Base-by-base conservation (phyloP, 2,888 invertebrate species). In the Julus scandinavius region DNA sequence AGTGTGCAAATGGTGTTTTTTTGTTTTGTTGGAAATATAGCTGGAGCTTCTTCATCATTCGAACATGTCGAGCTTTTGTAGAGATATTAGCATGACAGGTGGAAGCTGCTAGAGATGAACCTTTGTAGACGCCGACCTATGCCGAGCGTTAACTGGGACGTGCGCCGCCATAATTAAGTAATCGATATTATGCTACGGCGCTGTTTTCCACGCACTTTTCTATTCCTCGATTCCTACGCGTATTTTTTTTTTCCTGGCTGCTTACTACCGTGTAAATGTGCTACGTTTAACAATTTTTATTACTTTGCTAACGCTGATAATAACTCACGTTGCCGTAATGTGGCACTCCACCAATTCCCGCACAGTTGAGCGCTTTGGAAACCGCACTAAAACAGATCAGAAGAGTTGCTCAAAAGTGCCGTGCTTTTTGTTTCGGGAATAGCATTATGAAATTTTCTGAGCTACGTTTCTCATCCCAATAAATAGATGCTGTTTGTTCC, bases 241-340 rank as follows among this genome's bases (percentile, higher is more conserved):
- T 45, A 7, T 45, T 45, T 45, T 20, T 20, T 20, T 20, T 29
- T 72, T 54, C 15, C 54, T 17, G 17, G 5, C 6, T n/a, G 58
- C 58, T 63, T 63, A 63, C 63, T 29, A 7, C 63, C 63, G 63
- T 72, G 20, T 72, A 72, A 72, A 72, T 72, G 20, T 72, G 63
- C 63, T 72, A 72, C 63, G 63, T 72, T 72, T 72, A 72, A 72
- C 63, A 72, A 72, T 72, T 72, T 72, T 72, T 72, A 72, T 72
- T 72, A 72, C 63, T 72, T 20, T 4, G 20, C 63, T 20, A 72
- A 72, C 63, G 20, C n/a, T 72, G 63, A 72, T 72, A 72, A 72
- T 72, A 72, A 72, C 63, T 72, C 20, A 72, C 63, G 20, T 20
- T 72, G 63, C 20, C 63, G 63, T 72, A 72, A 72, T 72, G 63